These are phyloP conservation scores for Caenorhabditis sulstoni DNA, from an alignment of 2,888 invertebrate species.

Conservation along the genomic window DNA sequence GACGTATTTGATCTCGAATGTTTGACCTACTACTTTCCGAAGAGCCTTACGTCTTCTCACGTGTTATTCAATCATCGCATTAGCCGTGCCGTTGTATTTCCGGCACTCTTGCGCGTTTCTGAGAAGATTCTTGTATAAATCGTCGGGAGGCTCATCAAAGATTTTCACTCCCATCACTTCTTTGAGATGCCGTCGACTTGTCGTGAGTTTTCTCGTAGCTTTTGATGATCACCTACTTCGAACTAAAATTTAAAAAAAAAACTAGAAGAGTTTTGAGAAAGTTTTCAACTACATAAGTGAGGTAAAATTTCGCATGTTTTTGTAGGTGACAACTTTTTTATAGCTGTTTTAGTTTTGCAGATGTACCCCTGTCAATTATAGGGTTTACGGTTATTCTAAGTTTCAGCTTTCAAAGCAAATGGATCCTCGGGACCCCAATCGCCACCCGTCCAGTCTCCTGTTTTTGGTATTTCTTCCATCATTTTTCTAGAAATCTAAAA, in stretches of 20 bases:
- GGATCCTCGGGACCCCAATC: constrained; percentile 13
- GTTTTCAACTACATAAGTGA: too few species aligned
- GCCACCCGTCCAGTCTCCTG: constrained; percentile 36
- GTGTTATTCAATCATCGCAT: constrained; percentile 36
- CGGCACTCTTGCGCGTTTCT: constrained; percentile 25
- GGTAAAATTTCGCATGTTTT: not conserved
- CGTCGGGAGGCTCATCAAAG: not conserved
- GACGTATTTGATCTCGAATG: constrained; percentile 12
- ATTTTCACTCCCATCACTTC: not conserved
- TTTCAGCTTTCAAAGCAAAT: constrained; percentile 38
- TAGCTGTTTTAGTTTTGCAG: too few species aligned
- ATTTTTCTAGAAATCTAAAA: not conserved
- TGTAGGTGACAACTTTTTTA: too few species aligned
- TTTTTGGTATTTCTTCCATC: constrained; percentile 33
- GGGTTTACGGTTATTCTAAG: too few species aligned
- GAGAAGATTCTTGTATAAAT: constrained; percentile 1
- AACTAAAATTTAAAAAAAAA: too few species aligned
- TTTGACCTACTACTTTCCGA: not conserved
- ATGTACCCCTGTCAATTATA: too few species aligned
- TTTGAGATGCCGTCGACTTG: constrained; percentile 44
- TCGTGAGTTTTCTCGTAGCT: constrained; percentile 29
- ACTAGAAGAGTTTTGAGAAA: too few species aligned
- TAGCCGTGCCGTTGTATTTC: constrained; percentile 26
- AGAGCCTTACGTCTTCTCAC: constrained; percentile 20
- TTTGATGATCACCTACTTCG: too few species aligned